phyloP scores from a whole-genome alignment of 2,797 vertebrate genomes.

The Xenopus petersii region DNA sequence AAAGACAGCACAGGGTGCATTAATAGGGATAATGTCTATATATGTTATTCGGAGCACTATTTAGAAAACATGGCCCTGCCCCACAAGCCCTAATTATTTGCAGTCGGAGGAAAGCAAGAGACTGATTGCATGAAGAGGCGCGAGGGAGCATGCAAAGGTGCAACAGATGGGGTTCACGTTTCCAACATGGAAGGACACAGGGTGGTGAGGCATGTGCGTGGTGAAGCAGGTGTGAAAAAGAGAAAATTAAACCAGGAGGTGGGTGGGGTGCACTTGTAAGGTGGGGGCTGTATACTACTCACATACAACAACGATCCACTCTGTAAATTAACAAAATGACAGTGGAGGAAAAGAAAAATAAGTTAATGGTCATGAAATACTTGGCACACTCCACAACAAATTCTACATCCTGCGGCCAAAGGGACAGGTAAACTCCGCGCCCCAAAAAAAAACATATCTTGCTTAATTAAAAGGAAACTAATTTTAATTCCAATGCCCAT shows the following conservation, averaged over 20 bases:
- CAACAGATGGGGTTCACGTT: neutral
- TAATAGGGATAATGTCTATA: too few species aligned
- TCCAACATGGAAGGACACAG: neutral
- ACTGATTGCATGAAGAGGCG: constrained; percentile 7
- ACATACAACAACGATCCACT: constrained; percentile 81
- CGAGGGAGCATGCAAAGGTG: constrained; percentile 19
- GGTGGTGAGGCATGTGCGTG: neutral
- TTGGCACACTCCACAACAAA: constrained; percentile 1
- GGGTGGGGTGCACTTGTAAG: neutral
- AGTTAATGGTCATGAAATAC: constrained; percentile 61
- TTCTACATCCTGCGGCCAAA: too few species aligned
- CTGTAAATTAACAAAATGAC: constrained; percentile 71
- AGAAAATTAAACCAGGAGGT: constrained; percentile 4
- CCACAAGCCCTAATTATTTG: neutral
- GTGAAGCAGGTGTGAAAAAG: neutral
- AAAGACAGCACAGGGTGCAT: too few species aligned
- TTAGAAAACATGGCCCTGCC: neutral
- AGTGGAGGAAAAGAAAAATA: constrained; percentile 63
- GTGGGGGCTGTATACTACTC: constrained; percentile 76
- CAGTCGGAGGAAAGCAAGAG: too few species aligned
- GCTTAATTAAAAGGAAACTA: too few species aligned
- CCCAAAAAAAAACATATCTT: too few species aligned
- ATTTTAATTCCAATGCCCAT: too few species aligned
- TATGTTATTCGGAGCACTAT: neutral
- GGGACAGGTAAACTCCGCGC: too few species aligned